Base-by-base conservation (phyloP, 1,140 invertebrate genomes). In the Drosophila nannoptera region DNA sequence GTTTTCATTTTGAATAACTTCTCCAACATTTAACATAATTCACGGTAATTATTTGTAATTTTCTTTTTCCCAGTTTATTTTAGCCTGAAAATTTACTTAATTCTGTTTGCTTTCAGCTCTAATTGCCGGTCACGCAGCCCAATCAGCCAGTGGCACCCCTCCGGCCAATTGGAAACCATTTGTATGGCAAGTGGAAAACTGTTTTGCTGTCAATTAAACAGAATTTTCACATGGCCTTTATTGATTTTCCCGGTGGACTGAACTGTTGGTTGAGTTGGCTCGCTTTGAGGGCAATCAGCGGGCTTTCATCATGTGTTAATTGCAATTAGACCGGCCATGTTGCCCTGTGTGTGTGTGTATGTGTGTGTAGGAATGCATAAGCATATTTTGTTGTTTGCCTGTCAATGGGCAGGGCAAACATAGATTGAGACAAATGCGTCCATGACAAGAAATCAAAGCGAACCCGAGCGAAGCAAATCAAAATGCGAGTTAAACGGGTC, bases 151-250 rank as follows among this genome's bases (percentile, higher is more conserved):
- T 45, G 35, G 35, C 55, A 58, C 71, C 54, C 29, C 12, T n/a
- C 43, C 32, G 12, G 52, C 75, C 71, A 75, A 69, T 61, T 74
- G 68, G 73, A 76, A 81, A 61, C 63, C 61, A 81, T 81, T 80
- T 80, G 68, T 69, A 81, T 77, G 77, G 64, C 78, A 63, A 76
- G 76, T 71, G 83, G 73, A 76, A 84, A 83, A 76, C 53, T 76
- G 83, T 83, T 83, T 80, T 84, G 72, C 80, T 83, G 80, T 83
- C 80, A 83, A 86, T 86, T 86, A 83, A 78, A 84, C 83, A 73
- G 78, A 83, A 83, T 84, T 83, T 84, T 65, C 80, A 80, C 65
- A 66, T 76, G 62, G 65, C 61, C 12, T 69, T 61, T 83, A 83
- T 83, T 84, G 80, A 83, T 83, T 83, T 83, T 82, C 38, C 62